Evolutionary conservation across 2,888 invertebrate genomes (phyloP), one percentile per base, ranked within the genome.

Genomic region (Rhagonycha fulva): DNA sequence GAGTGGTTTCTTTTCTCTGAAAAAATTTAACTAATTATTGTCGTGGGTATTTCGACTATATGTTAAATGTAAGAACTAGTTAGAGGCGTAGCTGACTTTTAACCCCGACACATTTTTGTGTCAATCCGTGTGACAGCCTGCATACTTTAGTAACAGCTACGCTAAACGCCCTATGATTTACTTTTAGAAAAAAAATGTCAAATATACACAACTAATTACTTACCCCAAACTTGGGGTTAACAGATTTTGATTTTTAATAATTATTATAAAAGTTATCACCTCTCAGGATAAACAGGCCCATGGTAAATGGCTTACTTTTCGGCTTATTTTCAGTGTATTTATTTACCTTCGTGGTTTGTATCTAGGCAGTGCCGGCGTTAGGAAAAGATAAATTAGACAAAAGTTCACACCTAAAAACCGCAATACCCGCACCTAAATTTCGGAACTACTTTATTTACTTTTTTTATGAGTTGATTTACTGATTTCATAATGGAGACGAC

Each of bases 101-200:
- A 74, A 76, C 77, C 74, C 77, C 74, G 77, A 80, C 80, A 79
- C 81, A 81, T 81, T 81, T 81, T 80, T 81, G 79, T 76, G 81
- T 81, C 81, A 81, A 81, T 81, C 81, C 73, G 68, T 69, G 77
- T 75, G 76, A 80, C 73, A 75, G 77, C 70, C 76, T 70, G 79
- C 80, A 76, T 80, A 79, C 80, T 78, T 81, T 76, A 60, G 75
- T 75, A 79, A 79, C 80, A 77, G 76, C 68, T 75, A 75, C 72
- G 68, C 47, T 47, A 47, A 47, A 47, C 47, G 47, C 47, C 47
- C 47, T 47, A 47, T 47, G 47, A 47, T 47, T 47, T 47, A 47
- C 47, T 47, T 47, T 47, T n/a, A 47, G 47, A 47, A n/a, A 47
- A 47, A 47, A 47, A 47, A 32, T 32, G 4, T 12, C 12, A 32